Conservation (phyloP, 2,888 invertebrate genomes). For the Hylaea fasciaria region DNA sequence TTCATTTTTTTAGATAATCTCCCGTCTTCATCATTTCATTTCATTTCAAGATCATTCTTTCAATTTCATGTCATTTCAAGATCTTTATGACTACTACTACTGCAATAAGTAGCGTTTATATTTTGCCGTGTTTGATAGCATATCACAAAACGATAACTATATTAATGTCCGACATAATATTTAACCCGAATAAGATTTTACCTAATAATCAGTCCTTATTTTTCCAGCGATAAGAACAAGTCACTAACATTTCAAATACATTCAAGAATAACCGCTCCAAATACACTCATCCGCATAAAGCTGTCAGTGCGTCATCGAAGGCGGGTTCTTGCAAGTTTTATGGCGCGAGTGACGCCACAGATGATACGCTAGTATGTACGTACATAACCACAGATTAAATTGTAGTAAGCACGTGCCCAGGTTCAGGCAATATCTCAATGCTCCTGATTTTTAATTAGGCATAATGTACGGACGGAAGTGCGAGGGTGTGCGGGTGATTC, state of each 20-base stretch:
- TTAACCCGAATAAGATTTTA: too few species aligned
- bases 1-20: too few species aligned
- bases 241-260: background rate
- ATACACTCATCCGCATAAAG: constrained; percentile 63
- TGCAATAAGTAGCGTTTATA: too few species aligned
- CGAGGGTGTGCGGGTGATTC: constrained; percentile 61
- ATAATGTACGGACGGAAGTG: constrained; percentile 54
- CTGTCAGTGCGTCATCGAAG: constrained; percentile 76
- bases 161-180: too few species aligned
- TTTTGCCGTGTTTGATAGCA: too few species aligned
- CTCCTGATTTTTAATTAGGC: constrained; percentile 56
- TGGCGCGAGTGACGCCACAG: constrained; percentile 56
- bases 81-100: too few species aligned
- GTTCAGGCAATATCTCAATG: constrained; percentile 36
- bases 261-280: constrained; percentile 35
- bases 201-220: background rate
- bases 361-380: too few species aligned
- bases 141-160: too few species aligned
- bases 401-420: background rate
- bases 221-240: background rate
- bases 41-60: too few species aligned
- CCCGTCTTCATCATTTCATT: too few species aligned
- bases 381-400: too few species aligned
- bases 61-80: too few species aligned
- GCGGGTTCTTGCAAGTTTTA: constrained; percentile 73